phyloP scores from a whole-genome alignment of 2,888 invertebrate species.

The Lithosia quadra region DNA sequence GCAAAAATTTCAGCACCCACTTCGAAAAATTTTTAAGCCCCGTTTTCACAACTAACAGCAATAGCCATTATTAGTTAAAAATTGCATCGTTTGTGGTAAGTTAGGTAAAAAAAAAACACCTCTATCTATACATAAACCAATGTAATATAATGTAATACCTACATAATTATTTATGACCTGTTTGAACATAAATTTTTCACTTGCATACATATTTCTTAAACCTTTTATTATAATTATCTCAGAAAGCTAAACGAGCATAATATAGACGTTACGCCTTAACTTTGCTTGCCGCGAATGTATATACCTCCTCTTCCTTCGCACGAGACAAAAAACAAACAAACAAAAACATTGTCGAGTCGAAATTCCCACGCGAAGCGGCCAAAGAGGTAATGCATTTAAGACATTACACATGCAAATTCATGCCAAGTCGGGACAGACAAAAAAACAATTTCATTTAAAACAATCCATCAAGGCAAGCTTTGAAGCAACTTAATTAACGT shows the following conservation, averaged over 20 bases:
- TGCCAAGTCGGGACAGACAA: constrained; percentile 69
- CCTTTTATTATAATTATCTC: constrained; percentile 37
- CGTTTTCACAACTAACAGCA: no score
- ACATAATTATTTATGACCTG: background rate
- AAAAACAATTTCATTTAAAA: constrained; percentile 73
- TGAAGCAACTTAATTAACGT: constrained; percentile 79
- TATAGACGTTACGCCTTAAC: constrained; percentile 50
- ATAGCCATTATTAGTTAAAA: no score
- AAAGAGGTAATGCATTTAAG: constrained; percentile 73
- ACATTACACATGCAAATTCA: constrained; percentile 80
- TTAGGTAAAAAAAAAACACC: no score
- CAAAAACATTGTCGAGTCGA: constrained; percentile 59
- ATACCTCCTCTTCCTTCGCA: constrained; percentile 63
- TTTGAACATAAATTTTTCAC: background rate
- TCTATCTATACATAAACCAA: background rate
- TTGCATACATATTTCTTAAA: background rate
- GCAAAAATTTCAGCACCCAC: no score
- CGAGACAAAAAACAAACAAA: constrained; percentile 73
- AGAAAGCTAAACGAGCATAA: constrained; percentile 43
- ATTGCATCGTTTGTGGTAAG: no score
- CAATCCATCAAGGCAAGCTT: constrained; percentile 78
- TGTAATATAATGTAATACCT: background rate
- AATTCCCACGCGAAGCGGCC: constrained; percentile 72
- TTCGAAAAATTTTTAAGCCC: no score
- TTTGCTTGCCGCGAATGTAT: constrained; percentile 43